phyloP scores from a whole-genome alignment of 2,888 invertebrate species.

The Drosophila mimica region DNA sequence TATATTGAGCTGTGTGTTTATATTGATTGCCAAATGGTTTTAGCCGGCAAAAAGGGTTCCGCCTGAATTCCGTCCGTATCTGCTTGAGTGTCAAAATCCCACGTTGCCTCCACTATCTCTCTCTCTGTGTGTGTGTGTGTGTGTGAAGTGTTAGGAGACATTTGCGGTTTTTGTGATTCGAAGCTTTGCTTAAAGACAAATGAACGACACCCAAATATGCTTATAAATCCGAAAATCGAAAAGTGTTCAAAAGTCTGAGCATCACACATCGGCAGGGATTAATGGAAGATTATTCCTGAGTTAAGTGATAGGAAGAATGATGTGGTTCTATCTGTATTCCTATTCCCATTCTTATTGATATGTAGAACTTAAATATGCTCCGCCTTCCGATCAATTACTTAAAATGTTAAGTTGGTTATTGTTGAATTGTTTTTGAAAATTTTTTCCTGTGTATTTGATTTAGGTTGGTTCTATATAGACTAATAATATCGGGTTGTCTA shows the following conservation, averaged over 20 bases:
- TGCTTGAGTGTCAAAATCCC: conserved; percentile 51
- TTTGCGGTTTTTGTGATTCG: conserved; percentile 55
- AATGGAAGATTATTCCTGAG: conserved; percentile 1
- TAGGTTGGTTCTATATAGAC: background rate
- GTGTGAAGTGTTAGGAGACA: conserved; percentile 33
- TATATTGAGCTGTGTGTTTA: conserved; percentile 33
- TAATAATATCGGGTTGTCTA: background rate
- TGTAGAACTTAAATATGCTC: background rate
- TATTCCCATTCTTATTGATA: background rate
- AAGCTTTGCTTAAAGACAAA: conserved; percentile 34
- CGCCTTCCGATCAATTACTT: background rate
- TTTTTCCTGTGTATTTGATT: background rate
- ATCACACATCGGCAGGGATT: background rate
- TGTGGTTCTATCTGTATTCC: background rate
- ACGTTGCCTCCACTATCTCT: background rate
- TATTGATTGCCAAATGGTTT: conserved; percentile 67
- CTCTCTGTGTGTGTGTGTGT: conserved; percentile 1
- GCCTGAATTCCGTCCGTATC: conserved; percentile 56
- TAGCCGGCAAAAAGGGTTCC: conserved; percentile 71
- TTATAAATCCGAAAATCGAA: conserved; percentile 5
- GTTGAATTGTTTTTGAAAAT: background rate
- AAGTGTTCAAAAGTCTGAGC: background rate
- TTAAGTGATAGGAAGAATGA: background rate
- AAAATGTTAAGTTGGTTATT: background rate
- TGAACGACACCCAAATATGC: conserved; percentile 28